Conservation (phyloP, 2,888 invertebrate genomes). For the Drosophila macrospina region DNA sequence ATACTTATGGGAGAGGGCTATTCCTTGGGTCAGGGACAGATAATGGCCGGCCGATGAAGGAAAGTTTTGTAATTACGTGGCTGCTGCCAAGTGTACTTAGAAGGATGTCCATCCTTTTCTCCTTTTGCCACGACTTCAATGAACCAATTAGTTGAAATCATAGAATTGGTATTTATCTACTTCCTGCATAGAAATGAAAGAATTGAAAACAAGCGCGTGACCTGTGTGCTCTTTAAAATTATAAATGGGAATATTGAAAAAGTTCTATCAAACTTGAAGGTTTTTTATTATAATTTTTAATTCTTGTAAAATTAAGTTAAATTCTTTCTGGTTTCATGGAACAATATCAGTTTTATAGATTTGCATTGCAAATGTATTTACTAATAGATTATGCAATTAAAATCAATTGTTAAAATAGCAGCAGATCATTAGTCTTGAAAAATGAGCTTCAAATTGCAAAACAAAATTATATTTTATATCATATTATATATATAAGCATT, state of each 20-base stretch:
- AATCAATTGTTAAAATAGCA: no score
- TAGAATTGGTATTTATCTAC: conserved; percentile 1
- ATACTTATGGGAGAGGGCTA: conserved; percentile 39
- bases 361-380: no score
- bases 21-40: conserved; percentile 44
- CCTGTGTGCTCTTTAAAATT: neutral
- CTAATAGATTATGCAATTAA: no score
- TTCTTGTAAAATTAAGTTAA: no score
- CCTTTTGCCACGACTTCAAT: conserved; percentile 6
- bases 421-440: no score
- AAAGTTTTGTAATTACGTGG: conserved; percentile 70
- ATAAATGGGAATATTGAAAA: neutral
- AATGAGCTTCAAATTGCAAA: no score
- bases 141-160: conserved; percentile 45
- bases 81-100: conserved; percentile 32
- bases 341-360: no score
- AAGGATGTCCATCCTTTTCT: conserved; percentile 22
- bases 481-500: no score
- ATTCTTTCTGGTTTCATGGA: no score
- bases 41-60: conserved; percentile 50
- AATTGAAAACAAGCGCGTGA: neutral
- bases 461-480: no score
- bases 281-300: no score
- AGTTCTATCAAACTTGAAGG: neutral
- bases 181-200: neutral